These are phyloP conservation scores for Resseliella maxima DNA, from an alignment of 2,888 invertebrate species.

Conservation along the genomic window DNA sequence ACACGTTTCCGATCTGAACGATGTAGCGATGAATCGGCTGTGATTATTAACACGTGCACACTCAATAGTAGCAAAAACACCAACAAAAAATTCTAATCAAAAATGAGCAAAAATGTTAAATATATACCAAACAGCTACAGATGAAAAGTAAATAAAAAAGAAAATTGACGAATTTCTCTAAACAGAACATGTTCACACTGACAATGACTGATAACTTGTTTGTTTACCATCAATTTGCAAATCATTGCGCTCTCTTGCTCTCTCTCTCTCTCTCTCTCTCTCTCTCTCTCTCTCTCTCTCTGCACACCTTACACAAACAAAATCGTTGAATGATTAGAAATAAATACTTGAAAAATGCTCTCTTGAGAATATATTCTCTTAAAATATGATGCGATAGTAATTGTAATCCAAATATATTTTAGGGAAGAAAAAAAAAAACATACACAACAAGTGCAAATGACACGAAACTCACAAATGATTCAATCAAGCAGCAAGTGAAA, in stretches of 20 bases:
- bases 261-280: too few relatives aligned
- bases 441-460: not conserved
- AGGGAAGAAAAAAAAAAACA: not conserved
- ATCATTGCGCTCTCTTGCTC: too few relatives aligned
- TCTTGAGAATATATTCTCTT: not conserved
- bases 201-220: conserved; percentile 37
- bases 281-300: too few relatives aligned
- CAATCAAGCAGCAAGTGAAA: not conserved
- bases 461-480: not conserved
- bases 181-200: not conserved
- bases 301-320: not conserved
- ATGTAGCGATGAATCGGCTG: not conserved
- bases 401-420: not conserved
- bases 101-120: too few relatives aligned
- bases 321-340: too few relatives aligned
- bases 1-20: not conserved
- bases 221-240: conserved; percentile 10
- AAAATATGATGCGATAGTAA: not conserved
- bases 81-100: not conserved
- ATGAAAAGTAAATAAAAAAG: not conserved
- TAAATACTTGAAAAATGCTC: not conserved
- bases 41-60: not conserved
- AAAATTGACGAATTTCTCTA: not conserved
- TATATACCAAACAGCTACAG: not conserved
- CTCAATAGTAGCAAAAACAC: not conserved